Base-by-base conservation (phyloP, 2,113 vertebrate genomes). In the Trichechus manatus region DNA sequence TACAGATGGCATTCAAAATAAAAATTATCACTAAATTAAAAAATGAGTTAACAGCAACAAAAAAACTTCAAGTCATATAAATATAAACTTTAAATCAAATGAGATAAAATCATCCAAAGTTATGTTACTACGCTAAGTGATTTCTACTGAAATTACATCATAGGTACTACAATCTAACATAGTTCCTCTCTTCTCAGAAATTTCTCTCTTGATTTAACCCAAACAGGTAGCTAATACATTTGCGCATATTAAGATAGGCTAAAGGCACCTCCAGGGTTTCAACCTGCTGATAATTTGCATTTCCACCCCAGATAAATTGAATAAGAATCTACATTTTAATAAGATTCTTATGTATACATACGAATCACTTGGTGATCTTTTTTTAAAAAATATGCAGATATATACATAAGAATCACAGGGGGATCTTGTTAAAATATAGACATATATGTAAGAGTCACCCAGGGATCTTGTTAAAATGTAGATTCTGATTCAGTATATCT, bases 11-110 rank as follows among this genome's bases (percentile, higher is more conserved):
- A 93, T 96, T 96, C 59, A 77, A 87, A 92, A 93, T 85, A 79
- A 95, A 97, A 93, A 50, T 75, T 82, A 88, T 33, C 79, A 95
- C 39, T 90, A 92, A 87, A 83, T 87, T 89, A 96, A 94, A 95
- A 96, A 42, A 75, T 53, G 47, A 88, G 11, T 75, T 11, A 92
- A 94, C 17, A 11, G 83, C 25, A 50, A 33, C 44, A 50, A 93
- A 56, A 63, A 75, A 68, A 61, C 25, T 47, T 74, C 47, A 85
- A 61, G 19, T 81, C 66, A 92, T 9, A 72, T 33, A 93, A 83
- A 84, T 47, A 66, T 42, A 94, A 84, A 87, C 80, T 89, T 89
- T 25, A 66, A 96, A 68, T 90, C 44, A 74, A 89, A 64, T 53
- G 23, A 79, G 59, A 72, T 33, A 87, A n/a, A 82, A 64, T 90